Conservation (phyloP, 2,113 vertebrate species). For the Hyaena hyaena region DNA sequence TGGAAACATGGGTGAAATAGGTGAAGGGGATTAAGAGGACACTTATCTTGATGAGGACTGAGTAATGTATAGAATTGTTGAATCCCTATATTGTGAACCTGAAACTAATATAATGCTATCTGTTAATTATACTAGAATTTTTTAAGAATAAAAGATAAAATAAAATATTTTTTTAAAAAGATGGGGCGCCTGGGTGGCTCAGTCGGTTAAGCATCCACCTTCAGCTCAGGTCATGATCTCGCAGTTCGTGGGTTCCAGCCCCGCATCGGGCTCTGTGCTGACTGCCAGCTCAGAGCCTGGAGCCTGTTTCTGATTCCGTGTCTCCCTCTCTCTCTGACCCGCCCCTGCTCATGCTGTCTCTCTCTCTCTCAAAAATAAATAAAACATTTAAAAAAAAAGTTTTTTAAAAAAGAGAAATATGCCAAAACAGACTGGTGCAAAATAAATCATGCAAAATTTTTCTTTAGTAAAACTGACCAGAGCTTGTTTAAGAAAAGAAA, state of each 20-base stretch:
- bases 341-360: too few relatives aligned
- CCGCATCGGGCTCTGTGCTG: too few relatives aligned
- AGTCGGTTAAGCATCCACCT: too few relatives aligned
- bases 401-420: conserved; percentile 89
- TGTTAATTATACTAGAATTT: neutral
- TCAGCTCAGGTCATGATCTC: too few relatives aligned
- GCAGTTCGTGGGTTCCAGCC: too few relatives aligned
- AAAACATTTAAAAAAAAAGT: too few relatives aligned
- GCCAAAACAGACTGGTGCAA: conserved; percentile 93
- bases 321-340: too few relatives aligned
- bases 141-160: neutral
- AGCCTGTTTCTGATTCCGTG: too few relatives aligned
- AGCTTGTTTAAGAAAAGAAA: conserved; percentile 78
- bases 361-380: too few relatives aligned
- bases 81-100: neutral
- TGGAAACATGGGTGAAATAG: neutral
- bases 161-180: neutral
- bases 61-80: neutral
- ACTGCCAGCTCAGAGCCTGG: too few relatives aligned
- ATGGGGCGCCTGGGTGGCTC: too few relatives aligned
- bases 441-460: neutral
- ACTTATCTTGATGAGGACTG: neutral
- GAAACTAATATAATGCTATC: neutral
- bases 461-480: neutral
- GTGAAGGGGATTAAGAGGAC: neutral